Evolutionary conservation across 2,888 invertebrate genomes (phyloP), one percentile per base, ranked within the genome.

Genomic region (Rhaphigaster nebulosa): DNA sequence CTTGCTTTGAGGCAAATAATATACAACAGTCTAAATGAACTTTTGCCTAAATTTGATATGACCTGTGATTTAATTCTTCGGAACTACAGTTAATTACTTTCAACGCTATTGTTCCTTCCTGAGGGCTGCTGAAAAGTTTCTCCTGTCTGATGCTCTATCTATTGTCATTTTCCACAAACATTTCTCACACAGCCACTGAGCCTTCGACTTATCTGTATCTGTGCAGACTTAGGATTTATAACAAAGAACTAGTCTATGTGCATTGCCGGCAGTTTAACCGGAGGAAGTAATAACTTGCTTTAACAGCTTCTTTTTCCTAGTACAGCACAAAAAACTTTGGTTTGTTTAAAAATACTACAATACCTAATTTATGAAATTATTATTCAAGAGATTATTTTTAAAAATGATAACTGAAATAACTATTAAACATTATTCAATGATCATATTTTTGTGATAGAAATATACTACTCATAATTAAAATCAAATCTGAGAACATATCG

Each of bases 31-130:
- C 34, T 20, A 38, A 34, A 70, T 34, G 70, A 38, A 76, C 70
- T 76, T 76, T 76, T 38, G 18, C 70, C 38, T 38, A 38, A 76
- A 76, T 76, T 76, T 76, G 38, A 76, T 38, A 76, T 76, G 70
- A 76, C 70, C 70, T 65, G 18, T 20, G 38, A 34, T 76, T 76
- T 76, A 76, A 76, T 76, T 76, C 70, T 38, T 29, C 29, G 65
- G 70, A 76, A 38, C 26, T 76, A 8, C 34, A 76, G 10, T 34
- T 76, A 76, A 76, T 76, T 76, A 23, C 70, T 76, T 23, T 20
- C 20, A 8, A 76, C 1, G 70, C 70, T 23, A 76, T 76, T 76
- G 70, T 76, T 76, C 34, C 20, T 38, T 18, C 4, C 38, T 23
- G 38, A 34, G 70, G 23, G 8, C 70, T 38, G 20, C 23, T 76